Base-by-base conservation (phyloP, 2,888 invertebrate genomes). In the Aquatica leii region DNA sequence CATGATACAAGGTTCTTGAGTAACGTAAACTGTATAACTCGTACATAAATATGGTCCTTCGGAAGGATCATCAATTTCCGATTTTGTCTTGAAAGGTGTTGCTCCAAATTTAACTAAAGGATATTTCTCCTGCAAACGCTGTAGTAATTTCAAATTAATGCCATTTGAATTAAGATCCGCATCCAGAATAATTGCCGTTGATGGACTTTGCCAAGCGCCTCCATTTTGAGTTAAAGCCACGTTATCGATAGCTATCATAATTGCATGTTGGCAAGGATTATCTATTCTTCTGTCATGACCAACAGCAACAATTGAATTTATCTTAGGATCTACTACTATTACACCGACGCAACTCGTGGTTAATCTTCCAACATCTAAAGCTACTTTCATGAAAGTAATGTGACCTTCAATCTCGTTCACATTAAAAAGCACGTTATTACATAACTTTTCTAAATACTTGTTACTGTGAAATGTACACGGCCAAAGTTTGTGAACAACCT, bases 1-100 rank as follows among this genome's bases (percentile, higher is more conserved):
- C 91, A 98, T 94, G 0, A 93, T 78, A 81, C 98, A 98, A 0
- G 98, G 97, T 78, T 98, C 98, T 64, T 86, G 86, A 0, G 91
- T 86, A 41, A 93, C 78, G 77, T 94, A 97, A 1, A 93, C 82
- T 82, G 94, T 90, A 80, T 93, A 95, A 1, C 93, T 93, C 0
- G 97, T 95, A 81, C 95, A 95, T 50, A 95, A 82, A 79, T 95
- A 95, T 0, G 92, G 90, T 1, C 88, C 87, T 50, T 82, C 78
- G 34, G 79, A 71, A n/a, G 78, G 74, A 0, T 72, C 73, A 0
- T 72, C 67, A 14, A 74, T 57, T 59, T 81, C 80, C 24, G 69
- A 71, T 69, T 83, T 83, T 1, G 74, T 78, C 9, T 77, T 72
- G 69, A 76, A 84, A 37, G 73, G 71, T 65, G 77, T 79, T 0